Base-by-base conservation (phyloP, 1,140 invertebrate genomes). In the Bombus fervidus region DNA sequence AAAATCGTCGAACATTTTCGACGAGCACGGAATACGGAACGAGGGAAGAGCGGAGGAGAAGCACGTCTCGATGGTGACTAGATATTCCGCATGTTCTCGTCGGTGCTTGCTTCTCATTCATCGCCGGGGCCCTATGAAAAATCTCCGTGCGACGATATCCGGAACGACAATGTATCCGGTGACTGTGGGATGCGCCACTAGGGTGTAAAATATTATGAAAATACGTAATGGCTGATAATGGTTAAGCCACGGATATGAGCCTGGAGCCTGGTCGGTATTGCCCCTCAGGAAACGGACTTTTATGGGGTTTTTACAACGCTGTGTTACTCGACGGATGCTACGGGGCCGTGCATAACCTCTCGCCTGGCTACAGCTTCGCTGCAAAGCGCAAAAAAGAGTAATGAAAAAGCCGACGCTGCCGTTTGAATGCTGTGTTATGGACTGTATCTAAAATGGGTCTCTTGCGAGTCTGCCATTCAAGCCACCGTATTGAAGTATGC, bases 141-240 rank as follows among this genome's bases (percentile, higher is more conserved):
- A 80, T 68, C 59, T 47, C 31, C 37, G 12, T 57, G 13, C 57
- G 57, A 53, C 59, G 57, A 64, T 74, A 75, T 9, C 28, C 47
- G 34, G 6, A 79, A 71, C 75, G 83, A 71, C 75, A 79, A 47
- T 87, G 71, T 41, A 43, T 37, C 47, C 59, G 22, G 71, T 28
- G 86, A 68, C 86, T 57, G 68, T 72, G 68, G 68, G 87, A 92
- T 90, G 90, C 88, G 80, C 75, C 80, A 69, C 75, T 34, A 81
- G 75, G 81, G 85, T 88, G 86, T 91, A 91, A 92, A 92, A 90
- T 91, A 91, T 92, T 90, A 91, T 92, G 88, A 93, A 93, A 93
- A 92, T 91, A 91, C 87, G 87, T 92, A 92, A 92, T 91, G 87
- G 89, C 88, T 88, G 86, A 91, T 90, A 89, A 90, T 86, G 87